Base-by-base conservation (phyloP, 2,113 vertebrate genomes). In the Lota lota region DNA sequence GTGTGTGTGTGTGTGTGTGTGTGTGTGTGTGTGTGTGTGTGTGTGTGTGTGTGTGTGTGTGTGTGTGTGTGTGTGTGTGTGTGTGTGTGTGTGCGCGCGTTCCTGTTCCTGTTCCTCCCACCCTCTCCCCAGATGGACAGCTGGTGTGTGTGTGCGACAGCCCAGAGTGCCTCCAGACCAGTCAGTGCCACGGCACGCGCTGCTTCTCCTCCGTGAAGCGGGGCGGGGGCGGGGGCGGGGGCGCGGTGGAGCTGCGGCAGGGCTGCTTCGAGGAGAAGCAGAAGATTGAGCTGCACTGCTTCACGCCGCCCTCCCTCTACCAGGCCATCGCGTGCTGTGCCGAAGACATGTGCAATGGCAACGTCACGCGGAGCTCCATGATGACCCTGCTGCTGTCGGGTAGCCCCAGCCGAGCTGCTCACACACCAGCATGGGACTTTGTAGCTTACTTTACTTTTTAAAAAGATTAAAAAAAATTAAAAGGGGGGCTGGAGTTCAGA, bases 151-250 rank as follows among this genome's bases (percentile, higher is more conserved):
- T 88, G 72, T 93, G 91, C 67, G 82, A 90, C 36, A 85, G 86
- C 66, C 61, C 72, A 0, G 86, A 79, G 73, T 93, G 90, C 76
- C 86, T 70, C 22, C 72, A 76, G 79, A 79, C 68, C 57, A 68
- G 75, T 17, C 80, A 79, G 81, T 93, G 92, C 54, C 85, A 75
- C 1, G 92, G 92, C 2, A 79, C 84, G 16, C 85, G 80, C 22
- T 93, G 92, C 81, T 93, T 89, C 81, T 89, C 91, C 68, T 92
- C 90, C 0, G 85, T 92, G 63, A 90, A 82, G 40, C 40, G 40
- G 40, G 40, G 40, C 2, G 6, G 7, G 28, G 64, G 90, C 36
- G 78, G 67, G 21, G 77, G 67, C 18, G 75, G 77, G 50, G 66
- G 66, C 1, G 73, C 53, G 65, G 67, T 68, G 22, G 73, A 68